These are phyloP conservation scores for Rafetus swinhoei DNA, from an alignment of 2,113 vertebrate genomes.

Conservation along the genomic window DNA sequence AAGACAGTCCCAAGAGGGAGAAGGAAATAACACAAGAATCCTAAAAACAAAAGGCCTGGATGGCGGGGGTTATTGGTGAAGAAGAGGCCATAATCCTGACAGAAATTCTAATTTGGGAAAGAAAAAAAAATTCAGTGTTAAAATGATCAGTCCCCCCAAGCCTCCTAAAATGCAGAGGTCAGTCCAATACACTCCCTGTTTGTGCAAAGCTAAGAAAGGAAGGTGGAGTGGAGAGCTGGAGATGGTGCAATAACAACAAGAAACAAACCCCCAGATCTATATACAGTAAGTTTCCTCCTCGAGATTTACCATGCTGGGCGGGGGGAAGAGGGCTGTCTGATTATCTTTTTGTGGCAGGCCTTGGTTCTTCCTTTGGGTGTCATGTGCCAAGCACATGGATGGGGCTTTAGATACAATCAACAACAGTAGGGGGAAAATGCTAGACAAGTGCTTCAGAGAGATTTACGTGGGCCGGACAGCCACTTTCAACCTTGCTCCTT, in stretches of 20 bases:
- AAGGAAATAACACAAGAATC: not conserved
- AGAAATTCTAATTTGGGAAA: constrained; percentile 8
- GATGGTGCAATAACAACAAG: not conserved
- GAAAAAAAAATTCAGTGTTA: not conserved
- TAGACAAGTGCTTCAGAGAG: not conserved
- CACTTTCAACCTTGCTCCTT: not conserved
- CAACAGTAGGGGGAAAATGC: not conserved
- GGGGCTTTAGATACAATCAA: not conserved
- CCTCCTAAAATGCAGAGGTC: not conserved
- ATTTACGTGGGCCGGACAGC: not conserved
- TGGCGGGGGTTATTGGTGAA: not conserved
- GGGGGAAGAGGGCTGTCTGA: not conserved
- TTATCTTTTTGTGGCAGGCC: not conserved
- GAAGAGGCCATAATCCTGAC: not conserved
- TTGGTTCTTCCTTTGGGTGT: not conserved
- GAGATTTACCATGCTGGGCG: not conserved
- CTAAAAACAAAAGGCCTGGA: not conserved
- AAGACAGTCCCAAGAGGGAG: constrained; percentile 1
- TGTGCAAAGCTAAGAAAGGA: not conserved
- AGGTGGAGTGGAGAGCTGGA: not conserved
- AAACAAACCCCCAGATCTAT: not conserved
- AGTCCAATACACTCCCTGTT: not conserved
- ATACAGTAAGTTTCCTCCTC: not conserved
- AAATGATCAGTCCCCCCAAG: not conserved
- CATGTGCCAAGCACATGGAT: not conserved